Base-by-base conservation (phyloP, 2,113 vertebrate species). In the Saccopteryx bilineata region DNA sequence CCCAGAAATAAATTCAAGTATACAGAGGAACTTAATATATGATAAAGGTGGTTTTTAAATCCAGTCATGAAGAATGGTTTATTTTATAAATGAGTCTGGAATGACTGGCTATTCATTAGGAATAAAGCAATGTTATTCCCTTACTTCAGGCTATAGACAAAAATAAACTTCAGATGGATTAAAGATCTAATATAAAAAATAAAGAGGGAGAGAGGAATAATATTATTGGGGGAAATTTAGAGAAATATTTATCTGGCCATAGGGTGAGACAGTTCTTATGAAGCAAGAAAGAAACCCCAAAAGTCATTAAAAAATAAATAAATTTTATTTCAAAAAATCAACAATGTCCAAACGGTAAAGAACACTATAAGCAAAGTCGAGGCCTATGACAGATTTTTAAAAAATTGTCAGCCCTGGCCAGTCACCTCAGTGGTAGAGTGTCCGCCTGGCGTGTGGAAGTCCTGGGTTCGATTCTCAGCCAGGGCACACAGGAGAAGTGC, bases 131-230 rank as follows among this genome's bases (percentile, higher is more conserved):
- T 3, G 31, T 58, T 61, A 46, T 26, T 65, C 39, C 48, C 69
- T 87, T 86, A 86, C 31, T 86, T 87, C 52, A 21, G 66, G 46
- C 80, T 52, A 76, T 69, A 93, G 61, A 95, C 63, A 89, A 97
- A 97, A 97, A 97, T 96, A 97, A 96, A 96, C 91, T 91, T 93
- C 66, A 91, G 15, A 39, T 52, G 58, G n/a, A 94, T 72, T 97
- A 93, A 93, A 82, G 66, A 88, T 89, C 61, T 82, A 90, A 78
- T 81, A 48, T 33, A 66, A 91, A 88, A 93, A 97, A 65, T 39
- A 39, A 39, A 39, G 39, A 39, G 39, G 39, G 39, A 33, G 24
- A 84, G 82, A 96, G 24, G 21, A 95, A 72, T 87, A 56, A 69
- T 11, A 68, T 82, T 74, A 84, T 50, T 60, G 68, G 75, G 9